These are phyloP conservation scores for Acromyrmex echinatior DNA, from an alignment of 1,140 invertebrate species.

Conservation along the genomic window DNA sequence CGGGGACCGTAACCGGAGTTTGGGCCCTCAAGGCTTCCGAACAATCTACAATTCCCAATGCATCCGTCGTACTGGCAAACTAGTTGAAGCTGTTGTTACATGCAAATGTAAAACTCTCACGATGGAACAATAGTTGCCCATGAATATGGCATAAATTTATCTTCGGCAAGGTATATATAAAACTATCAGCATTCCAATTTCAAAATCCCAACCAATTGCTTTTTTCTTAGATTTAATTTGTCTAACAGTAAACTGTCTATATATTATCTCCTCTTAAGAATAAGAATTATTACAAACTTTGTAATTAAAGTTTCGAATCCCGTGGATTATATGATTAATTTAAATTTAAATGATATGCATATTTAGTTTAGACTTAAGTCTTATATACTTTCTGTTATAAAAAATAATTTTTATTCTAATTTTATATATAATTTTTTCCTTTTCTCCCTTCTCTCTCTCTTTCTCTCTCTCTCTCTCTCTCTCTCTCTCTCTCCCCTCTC, in stretches of 20 bases:
- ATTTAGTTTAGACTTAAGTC: too few relatives aligned
- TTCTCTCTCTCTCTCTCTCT: neutral
- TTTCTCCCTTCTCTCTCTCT: neutral
- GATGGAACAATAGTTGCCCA: neutral
- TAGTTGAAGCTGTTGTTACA: conserved; percentile 1
- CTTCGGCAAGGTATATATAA: neutral
- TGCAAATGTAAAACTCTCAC: neutral
- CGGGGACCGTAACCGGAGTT: conserved; percentile 21
- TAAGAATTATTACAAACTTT: neutral
- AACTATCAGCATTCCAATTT: neutral
- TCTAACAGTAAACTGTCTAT: too few relatives aligned
- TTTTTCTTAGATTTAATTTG: neutral
- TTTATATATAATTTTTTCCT: neutral
- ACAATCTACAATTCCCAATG: neutral
- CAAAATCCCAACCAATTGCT: neutral
- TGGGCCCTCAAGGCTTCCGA: neutral
- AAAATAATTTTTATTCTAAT: neutral
- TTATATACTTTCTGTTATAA: neutral
- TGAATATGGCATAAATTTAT: neutral
- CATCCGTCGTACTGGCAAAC: neutral
- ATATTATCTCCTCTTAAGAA: neutral
- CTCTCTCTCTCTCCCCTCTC: neutral
- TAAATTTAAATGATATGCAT: neutral
- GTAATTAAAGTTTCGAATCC: neutral
- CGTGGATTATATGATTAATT: neutral